phyloP scores from a whole-genome alignment of 2,888 invertebrate genomes.

The Leucania comma region DNA sequence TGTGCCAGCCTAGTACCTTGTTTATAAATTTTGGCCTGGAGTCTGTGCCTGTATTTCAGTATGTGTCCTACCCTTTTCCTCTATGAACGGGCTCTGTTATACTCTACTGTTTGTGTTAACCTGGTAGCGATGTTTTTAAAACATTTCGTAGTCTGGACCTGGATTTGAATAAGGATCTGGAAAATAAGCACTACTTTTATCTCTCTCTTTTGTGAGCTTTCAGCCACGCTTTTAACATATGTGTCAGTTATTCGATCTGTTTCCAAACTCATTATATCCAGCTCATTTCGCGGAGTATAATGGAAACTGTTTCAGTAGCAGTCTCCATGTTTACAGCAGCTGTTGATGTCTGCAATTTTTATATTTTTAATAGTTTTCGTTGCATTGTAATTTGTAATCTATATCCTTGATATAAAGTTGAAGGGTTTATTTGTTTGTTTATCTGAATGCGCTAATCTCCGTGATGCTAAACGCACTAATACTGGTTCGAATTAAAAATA shows the following conservation, averaged over 20 bases:
- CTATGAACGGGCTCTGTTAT: neutral
- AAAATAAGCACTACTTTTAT: neutral
- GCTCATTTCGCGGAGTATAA: neutral
- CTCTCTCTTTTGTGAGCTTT: neutral
- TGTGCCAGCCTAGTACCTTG: conserved; percentile 45
- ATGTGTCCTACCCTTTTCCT: conserved; percentile 5
- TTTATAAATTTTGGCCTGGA: conserved; percentile 43
- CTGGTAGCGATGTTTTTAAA: conserved; percentile 54
- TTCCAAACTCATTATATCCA: neutral
- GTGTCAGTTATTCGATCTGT: neutral
- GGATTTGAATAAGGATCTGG: conserved; percentile 9
- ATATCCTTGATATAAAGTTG: too few relatives aligned
- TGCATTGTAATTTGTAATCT: too few relatives aligned
- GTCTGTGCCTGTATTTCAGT: conserved; percentile 35
- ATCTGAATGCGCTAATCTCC: too few relatives aligned
- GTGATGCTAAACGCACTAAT: too few relatives aligned
- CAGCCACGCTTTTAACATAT: neutral
- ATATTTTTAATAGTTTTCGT: too few relatives aligned
- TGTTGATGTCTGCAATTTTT: too few relatives aligned
- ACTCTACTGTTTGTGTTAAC: conserved; percentile 33
- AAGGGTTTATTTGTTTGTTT: too few relatives aligned
- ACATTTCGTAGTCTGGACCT: conserved; percentile 31
- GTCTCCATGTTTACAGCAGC: too few relatives aligned
- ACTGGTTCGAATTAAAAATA: too few relatives aligned
- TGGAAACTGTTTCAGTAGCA: neutral